phyloP scores from a whole-genome alignment of 2,888 invertebrate genomes.

The Lycocerus yunnanus region DNA sequence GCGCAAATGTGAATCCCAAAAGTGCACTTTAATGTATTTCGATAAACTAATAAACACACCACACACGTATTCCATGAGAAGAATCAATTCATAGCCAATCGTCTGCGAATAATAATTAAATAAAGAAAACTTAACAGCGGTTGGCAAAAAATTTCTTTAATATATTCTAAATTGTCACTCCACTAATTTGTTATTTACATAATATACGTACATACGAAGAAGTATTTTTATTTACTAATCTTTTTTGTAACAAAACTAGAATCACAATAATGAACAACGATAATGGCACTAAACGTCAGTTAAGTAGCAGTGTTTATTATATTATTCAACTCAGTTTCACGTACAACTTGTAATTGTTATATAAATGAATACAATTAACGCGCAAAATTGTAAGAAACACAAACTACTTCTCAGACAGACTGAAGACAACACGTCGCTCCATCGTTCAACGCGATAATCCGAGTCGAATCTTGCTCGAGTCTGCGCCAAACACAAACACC shows the following conservation, averaged over 20 bases:
- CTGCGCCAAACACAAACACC: slow-evolving; percentile 20
- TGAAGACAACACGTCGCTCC: slow-evolving; percentile 24
- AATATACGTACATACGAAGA: slow-evolving; percentile 17
- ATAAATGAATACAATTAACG: slow-evolving; percentile 26
- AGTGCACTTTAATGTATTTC: slow-evolving; percentile 49
- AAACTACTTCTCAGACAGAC: slow-evolving; percentile 28
- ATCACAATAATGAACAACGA: slow-evolving; percentile 14
- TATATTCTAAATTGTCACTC: not conserved
- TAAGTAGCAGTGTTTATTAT: not conserved
- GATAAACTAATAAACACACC: slow-evolving; percentile 45
- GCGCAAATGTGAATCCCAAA: slow-evolving; percentile 45
- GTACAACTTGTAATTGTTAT: slow-evolving; percentile 4
- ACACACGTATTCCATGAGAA: slow-evolving; percentile 54
- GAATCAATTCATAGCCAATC: slow-evolving; percentile 39
- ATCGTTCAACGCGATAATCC: slow-evolving; percentile 26
- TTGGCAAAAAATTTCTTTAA: not conserved
- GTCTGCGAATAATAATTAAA: slow-evolving; percentile 2
- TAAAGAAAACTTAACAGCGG: not conserved
- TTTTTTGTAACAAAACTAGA: slow-evolving; percentile 14
- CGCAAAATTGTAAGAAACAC: slow-evolving; percentile 17
- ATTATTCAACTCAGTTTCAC: slow-evolving; percentile 1
- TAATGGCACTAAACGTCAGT: slow-evolving; percentile 28
- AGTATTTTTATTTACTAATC: slow-evolving; percentile 10
- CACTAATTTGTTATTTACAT: slow-evolving; percentile 18
- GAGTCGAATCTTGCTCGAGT: slow-evolving; percentile 19